Base-by-base conservation (phyloP, 1,140 invertebrate species). In the Capitella teleta region DNA sequence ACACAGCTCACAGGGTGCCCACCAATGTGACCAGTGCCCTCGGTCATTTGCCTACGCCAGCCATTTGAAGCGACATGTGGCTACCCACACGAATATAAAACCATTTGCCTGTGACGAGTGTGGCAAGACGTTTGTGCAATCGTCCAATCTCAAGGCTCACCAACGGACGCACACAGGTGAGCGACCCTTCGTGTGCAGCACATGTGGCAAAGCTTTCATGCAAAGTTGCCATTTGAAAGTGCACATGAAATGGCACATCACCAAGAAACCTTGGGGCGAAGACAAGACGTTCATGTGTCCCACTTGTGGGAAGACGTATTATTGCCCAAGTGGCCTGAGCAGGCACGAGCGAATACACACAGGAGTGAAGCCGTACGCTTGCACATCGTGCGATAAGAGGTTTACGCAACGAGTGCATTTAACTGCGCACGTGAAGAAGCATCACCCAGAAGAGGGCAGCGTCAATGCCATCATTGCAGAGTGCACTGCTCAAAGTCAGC, bases 121-220 rank as follows among this genome's bases (percentile, higher is more conserved):
- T 66, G 85, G 82, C 63, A 99, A 99, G 73, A 95, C 91, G 0
- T 99, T 99, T 64, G 94, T 95, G 10, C 95, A 99, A 71, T 74
- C 98, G 32, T 96, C 91, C 2, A 98, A 98, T 73, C 76, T 99
- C 8, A 99, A 98, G 72, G 94, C 98, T 53, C 94, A 99, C 68
- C 71, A 97, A 28, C 78, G 95, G 54, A 97, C 94, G 14, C 95
- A 99, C 63, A 94, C 89, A 3, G 94, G 95, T 0, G 95, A 99
- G 64, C 73, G 93, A 37, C 95, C 95, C 0, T 98, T 98, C 76
- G 90, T 93, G 64, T 99, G 95, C 64, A 87, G 86, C 52, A 67
- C 65, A 6, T 72, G 69, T 55, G 60, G 60, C 1, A 70, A 70
- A 52, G 62, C 64, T 10, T 72, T 69, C 54, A 69, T 66, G 1